Evolutionary conservation across 2,113 vertebrate genomes (phyloP).

Genomic region (Thinocorus orbignyianus): DNA sequence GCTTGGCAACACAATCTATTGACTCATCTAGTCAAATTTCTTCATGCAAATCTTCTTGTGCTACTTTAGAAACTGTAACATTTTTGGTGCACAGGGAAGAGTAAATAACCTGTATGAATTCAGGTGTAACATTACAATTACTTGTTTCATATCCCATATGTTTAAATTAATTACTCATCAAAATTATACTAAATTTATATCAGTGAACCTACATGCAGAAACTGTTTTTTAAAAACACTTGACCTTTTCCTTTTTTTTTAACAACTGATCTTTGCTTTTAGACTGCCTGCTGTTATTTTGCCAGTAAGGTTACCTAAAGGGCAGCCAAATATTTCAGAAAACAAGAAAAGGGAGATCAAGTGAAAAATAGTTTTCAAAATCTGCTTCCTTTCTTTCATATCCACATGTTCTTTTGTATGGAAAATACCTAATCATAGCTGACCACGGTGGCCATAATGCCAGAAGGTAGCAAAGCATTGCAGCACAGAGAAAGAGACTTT

Average conservation of each 20-base stretch:
- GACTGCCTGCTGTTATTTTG: not conserved
- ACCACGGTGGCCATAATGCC: not conserved
- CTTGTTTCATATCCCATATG: not conserved
- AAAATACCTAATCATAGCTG: not conserved
- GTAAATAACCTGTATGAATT: not conserved
- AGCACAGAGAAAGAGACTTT: not conserved
- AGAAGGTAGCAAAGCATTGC: not conserved
- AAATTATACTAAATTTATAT: not conserved
- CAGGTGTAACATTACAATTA: not conserved
- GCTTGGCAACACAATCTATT: not conserved
- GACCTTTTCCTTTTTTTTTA: not conserved
- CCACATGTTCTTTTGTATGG: not conserved
- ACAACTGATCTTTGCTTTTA: conserved; percentile 13
- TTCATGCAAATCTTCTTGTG: not conserved
- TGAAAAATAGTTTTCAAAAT: not conserved
- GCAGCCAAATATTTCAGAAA: conserved; percentile 2
- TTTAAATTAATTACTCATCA: not conserved
- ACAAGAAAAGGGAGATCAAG: not conserved
- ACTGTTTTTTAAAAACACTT: not conserved
- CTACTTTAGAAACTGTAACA: not conserved
- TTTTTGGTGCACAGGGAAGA: not conserved
- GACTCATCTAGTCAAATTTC: not conserved
- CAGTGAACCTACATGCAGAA: not conserved
- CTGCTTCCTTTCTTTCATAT: not conserved
- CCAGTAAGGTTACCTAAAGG: not conserved